These are phyloP conservation scores for Rapana venosa DNA, from an alignment of 2,888 invertebrate species.

Conservation along the genomic window DNA sequence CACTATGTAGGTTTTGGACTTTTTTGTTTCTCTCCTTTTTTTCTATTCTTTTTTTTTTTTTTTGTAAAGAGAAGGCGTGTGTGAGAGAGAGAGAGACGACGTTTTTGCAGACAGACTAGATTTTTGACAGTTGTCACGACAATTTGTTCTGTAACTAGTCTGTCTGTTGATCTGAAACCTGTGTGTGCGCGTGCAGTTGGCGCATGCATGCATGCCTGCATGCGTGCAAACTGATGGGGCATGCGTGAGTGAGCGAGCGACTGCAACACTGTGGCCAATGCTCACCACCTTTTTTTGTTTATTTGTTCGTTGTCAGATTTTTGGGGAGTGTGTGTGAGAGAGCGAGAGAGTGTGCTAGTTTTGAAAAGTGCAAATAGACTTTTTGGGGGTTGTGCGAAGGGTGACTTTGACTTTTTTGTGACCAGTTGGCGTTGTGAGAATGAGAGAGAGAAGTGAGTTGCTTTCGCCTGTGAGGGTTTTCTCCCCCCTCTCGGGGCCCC, in stretches of 20 bases:
- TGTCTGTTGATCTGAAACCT: not conserved
- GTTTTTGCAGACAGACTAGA: not conserved
- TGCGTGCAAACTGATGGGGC: no score
- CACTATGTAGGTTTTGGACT: no score
- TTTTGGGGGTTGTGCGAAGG: slow-evolving; percentile 33
- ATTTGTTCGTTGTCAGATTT: no score
- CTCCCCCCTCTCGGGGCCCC: no score
- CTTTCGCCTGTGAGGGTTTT: not conserved
- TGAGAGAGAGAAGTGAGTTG: not conserved
- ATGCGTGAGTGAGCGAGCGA: slow-evolving; percentile 10
- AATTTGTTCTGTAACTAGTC: not conserved
- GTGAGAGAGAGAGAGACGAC: not conserved
- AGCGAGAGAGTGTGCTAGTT: not conserved
- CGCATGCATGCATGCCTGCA: no score
- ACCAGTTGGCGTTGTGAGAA: slow-evolving; percentile 24
- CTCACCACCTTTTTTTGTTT: not conserved
- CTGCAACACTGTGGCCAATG: slow-evolving; percentile 17
- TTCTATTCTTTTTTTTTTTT: not conserved
- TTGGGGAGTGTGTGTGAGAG: no score
- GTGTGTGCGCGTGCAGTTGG: slow-evolving; percentile 18
- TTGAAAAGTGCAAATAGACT: slow-evolving; percentile 34
- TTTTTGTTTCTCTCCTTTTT: slow-evolving; percentile 3
- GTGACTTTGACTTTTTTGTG: slow-evolving; percentile 14
- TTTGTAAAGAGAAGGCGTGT: not conserved
- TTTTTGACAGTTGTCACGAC: not conserved